Conservation (phyloP, 2,888 invertebrate species). For the Nipponacmea schrenckii region DNA sequence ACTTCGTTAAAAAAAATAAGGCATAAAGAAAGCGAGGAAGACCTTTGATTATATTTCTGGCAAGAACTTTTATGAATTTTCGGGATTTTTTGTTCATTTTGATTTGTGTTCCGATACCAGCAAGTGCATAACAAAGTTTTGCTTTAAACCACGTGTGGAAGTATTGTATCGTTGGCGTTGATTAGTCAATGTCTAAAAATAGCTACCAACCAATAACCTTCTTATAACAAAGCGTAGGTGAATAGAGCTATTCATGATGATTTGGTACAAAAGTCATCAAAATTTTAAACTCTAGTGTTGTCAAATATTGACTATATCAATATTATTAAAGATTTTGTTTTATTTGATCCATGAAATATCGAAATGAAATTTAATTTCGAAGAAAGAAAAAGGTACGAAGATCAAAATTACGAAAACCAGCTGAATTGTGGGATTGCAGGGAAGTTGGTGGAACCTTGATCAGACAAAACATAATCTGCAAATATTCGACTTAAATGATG, state of each 20-base stretch:
- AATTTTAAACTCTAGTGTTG: too few relatives aligned
- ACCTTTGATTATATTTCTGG: slow-evolving; percentile 6
- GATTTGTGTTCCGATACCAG: background rate
- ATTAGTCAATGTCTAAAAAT: slow-evolving; percentile 28
- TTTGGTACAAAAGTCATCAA: too few relatives aligned
- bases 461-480: background rate
- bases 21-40: background rate
- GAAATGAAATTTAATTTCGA: too few relatives aligned
- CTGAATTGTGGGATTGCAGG: slow-evolving; percentile 49
- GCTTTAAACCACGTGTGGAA: background rate
- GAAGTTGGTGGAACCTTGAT: slow-evolving; percentile 27
- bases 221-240: slow-evolving; percentile 3
- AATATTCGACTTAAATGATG: background rate
- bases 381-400: too few relatives aligned
- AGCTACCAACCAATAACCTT: slow-evolving; percentile 5
- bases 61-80: slow-evolving; percentile 12
- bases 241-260: too few relatives aligned
- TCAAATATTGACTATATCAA: too few relatives aligned
- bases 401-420: background rate
- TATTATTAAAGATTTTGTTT: too few relatives aligned
- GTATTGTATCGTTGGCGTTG: too few relatives aligned
- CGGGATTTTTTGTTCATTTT: slow-evolving; percentile 14
- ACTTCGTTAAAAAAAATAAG: too few relatives aligned
- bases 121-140: background rate
- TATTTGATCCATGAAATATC: too few relatives aligned